These are phyloP conservation scores for Amorpha juglandis DNA, from an alignment of 2,888 invertebrate genomes.

Conservation along the genomic window DNA sequence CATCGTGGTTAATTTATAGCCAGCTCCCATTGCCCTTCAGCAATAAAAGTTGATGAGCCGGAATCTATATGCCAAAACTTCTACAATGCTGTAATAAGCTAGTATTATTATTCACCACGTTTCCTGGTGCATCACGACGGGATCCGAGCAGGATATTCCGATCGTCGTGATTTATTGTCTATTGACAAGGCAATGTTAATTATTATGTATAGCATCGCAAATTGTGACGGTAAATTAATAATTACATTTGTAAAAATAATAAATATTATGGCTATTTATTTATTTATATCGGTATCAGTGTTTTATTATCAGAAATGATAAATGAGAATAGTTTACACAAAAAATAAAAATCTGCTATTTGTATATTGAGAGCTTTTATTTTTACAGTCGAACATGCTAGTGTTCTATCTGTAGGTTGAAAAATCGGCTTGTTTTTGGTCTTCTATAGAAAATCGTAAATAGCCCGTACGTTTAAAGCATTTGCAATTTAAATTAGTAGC, in stretches of 20 bases:
- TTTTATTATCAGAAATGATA: too few relatives aligned
- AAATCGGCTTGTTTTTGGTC: neutral
- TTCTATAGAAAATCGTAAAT: constrained; percentile 4
- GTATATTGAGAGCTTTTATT: too few relatives aligned
- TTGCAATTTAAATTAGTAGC: constrained; percentile 64
- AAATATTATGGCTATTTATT: too few relatives aligned
- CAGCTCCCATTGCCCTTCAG: constrained; percentile 58
- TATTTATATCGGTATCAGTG: too few relatives aligned
- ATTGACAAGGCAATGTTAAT: neutral
- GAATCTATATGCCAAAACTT: constrained; percentile 77
- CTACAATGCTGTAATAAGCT: constrained; percentile 72
- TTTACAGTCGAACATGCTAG: neutral
- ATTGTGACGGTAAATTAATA: too few relatives aligned
- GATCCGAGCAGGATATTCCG: constrained; percentile 39
- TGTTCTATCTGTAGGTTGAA: neutral
- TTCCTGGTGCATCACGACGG: constrained; percentile 51
- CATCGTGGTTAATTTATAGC: constrained; percentile 73
- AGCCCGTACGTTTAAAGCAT: constrained; percentile 50
- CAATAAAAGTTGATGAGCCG: constrained; percentile 80
- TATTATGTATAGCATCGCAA: too few relatives aligned
- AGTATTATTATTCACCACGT: constrained; percentile 55
- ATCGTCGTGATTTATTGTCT: constrained; percentile 1
- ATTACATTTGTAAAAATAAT: too few relatives aligned
- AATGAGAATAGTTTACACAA: too few relatives aligned
- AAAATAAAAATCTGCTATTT: too few relatives aligned